Percentiles rank a stretch among this genome's conserved stretches.
phyloP scores from a whole-genome alignment of 2,113 vertebrate species.

The Sterrhoptilus dennistouni region DNA sequence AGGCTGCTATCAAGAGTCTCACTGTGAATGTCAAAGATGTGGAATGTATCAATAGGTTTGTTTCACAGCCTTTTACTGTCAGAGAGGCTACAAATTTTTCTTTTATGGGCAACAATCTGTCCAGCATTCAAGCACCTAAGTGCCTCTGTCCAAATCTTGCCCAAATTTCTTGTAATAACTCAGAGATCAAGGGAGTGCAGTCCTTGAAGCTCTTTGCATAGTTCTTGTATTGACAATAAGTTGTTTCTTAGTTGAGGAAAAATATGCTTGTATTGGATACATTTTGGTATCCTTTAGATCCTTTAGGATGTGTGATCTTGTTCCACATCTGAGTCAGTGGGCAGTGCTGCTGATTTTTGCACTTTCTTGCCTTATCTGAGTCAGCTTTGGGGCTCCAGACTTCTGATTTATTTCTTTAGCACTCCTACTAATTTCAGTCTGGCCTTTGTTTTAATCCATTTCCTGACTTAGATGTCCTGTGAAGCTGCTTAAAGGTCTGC shows the following conservation, averaged over 20 bases:
- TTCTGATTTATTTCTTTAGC: neutral
- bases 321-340: neutral
- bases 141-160: neutral
- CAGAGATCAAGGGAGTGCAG: neutral
- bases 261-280: neutral
- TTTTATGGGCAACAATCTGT: neutral
- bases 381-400: neutral
- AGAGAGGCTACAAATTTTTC: neutral
- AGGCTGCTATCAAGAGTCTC: neutral
- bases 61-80: neutral
- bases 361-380: neutral
- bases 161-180: neutral
- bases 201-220: neutral
- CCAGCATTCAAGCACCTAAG: neutral
- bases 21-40: neutral
- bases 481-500: neutral
- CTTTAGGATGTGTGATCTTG: neutral
- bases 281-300: neutral
- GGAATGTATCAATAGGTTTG: neutral
- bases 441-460: neutral
- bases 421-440: neutral
- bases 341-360: neutral
- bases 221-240: neutral
- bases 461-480: neutral
- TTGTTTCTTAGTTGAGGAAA: neutral